Conservation (phyloP, 2,888 invertebrate species). For the Malthinus seriepunctatus region DNA sequence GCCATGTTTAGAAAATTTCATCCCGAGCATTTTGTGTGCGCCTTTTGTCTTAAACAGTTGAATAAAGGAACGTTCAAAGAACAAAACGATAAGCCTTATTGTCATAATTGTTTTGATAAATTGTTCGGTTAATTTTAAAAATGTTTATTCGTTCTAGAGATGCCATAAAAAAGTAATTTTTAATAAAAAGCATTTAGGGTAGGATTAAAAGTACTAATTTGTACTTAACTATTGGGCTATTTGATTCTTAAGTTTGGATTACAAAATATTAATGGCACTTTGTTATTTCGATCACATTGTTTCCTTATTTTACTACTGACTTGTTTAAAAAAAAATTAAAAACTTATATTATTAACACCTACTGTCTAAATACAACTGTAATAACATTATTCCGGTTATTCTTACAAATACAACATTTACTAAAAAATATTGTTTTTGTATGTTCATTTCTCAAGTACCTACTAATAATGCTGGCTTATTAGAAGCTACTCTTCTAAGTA, state of each 20-base stretch:
- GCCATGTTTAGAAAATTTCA: conserved; percentile 99
- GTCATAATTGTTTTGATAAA: conserved; percentile 96
- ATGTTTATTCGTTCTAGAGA: neutral
- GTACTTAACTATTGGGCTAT: neutral
- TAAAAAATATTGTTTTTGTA: too few species aligned
- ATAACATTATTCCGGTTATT: too few species aligned
- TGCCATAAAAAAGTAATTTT: conserved; percentile 2
- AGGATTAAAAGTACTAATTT: neutral
- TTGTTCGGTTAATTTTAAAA: conserved; percentile 75
- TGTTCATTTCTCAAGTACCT: too few species aligned
- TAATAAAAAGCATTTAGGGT: neutral
- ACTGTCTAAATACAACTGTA: neutral
- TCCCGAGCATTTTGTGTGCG: conserved; percentile 99
- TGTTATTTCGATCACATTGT: conserved; percentile 2
- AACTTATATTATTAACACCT: neutral
- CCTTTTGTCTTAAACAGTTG: conserved; percentile 97
- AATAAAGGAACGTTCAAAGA: conserved; percentile 99
- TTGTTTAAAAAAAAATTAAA: neutral
- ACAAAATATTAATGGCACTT: neutral
- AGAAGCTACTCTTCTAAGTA: too few species aligned
- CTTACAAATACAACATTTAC: too few species aligned
- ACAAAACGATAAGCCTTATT: conserved; percentile 98
- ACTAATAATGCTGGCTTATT: too few species aligned
- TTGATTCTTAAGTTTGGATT: neutral
- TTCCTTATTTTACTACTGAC: neutral